Evolutionary conservation across 2,888 invertebrate genomes (phyloP), one percentile per base, ranked within the genome.

Genomic region (Elysia crispata): DNA sequence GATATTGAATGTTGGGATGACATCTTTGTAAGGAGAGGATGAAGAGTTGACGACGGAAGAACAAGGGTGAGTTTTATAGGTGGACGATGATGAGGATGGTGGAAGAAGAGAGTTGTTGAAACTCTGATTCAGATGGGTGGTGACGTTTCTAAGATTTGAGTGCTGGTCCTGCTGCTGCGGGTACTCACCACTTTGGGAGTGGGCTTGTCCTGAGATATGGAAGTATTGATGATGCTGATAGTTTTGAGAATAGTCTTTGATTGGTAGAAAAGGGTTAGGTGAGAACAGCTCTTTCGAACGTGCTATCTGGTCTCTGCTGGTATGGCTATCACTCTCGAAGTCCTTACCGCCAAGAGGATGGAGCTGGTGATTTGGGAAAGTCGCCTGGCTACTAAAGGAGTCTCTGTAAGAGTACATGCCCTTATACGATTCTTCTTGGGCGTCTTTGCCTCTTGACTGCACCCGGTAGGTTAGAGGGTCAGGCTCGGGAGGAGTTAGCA

Each of bases 1-100:
- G 73, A 83, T 83, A 54, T 79, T 77, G 77, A 83, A 83, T 11
- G 83, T 57, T 11, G 83, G 81, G 15, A 81, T 79, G 41, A 81
- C 79, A 66, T 83, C 83, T 50, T 79, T 81, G 75, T 77, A 83
- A 15, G 64, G 74, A 31, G 78, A 6, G 41, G 41, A 41, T 41
- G 41, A 62, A 20, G 72, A 50, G 18, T 78, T 72, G 41, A 62
- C 72, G n/a, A 64, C 64, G n/a, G 74, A 62, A 1, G 80, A 80
- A 13, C 60, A 57, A 8, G 76, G 11, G 62, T 80, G 80, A 23
- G 75, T 76, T 80, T 80, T 80, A 28, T 80, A 80, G n/a, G 66
- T 54, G 18, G 76, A 41, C 6, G 76, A 76, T 15, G 80, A 80
- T 28, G 75, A 80, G 15, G 76, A 31, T 3, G 70, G 28, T 0